A percentile compares a stretch with the other conserved stretches of the same genome.
phyloP scores from a whole-genome alignment of 92 coral and sea anemone species.

The Bergia sp. region DNA sequence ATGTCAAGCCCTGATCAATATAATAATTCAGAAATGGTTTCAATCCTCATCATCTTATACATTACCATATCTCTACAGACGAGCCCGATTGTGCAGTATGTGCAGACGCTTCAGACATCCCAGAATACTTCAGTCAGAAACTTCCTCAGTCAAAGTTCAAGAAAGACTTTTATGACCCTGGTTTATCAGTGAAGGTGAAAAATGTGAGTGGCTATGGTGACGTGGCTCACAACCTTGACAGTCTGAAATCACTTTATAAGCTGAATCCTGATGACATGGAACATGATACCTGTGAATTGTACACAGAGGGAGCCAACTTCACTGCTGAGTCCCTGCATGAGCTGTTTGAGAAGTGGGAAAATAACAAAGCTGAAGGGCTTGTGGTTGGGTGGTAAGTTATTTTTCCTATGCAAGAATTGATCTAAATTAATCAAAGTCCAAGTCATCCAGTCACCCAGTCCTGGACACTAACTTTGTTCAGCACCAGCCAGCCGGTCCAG shows the following conservation, averaged over 20 bases:
- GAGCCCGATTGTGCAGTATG: slow-evolving; percentile 79
- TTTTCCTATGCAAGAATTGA: too few species aligned
- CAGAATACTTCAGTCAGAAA: slow-evolving; percentile 56
- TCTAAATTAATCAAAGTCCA: too few species aligned
- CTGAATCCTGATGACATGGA: slow-evolving; percentile 59
- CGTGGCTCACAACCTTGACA: slow-evolving; percentile 71
- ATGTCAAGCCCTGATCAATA: too few species aligned
- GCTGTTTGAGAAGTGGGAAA: slow-evolving; percentile 69
- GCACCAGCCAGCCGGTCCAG: too few species aligned
- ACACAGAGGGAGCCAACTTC: slow-evolving; percentile 52
- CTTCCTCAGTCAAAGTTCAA: slow-evolving; percentile 72
- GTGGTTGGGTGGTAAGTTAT: slow-evolving; percentile 68
- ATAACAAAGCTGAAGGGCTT: slow-evolving; percentile 70
- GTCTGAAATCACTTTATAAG: slow-evolving; percentile 58
- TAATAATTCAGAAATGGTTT: too few species aligned
- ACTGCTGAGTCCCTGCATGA: slow-evolving; percentile 53
- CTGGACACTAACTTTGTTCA: too few species aligned
- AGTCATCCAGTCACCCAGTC: too few species aligned
- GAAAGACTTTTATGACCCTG: slow-evolving; percentile 74
- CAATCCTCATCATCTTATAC: too few species aligned
- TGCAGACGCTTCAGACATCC: slow-evolving; percentile 53
- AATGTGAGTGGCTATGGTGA: slow-evolving; percentile 71
- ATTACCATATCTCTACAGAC: slow-evolving; percentile 28
- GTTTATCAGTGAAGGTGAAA: slow-evolving; percentile 68
- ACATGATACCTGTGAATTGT: slow-evolving; percentile 76